Conservation (phyloP, 2,113 vertebrate genomes). For the Oncorhynchus mykiss region DNA sequence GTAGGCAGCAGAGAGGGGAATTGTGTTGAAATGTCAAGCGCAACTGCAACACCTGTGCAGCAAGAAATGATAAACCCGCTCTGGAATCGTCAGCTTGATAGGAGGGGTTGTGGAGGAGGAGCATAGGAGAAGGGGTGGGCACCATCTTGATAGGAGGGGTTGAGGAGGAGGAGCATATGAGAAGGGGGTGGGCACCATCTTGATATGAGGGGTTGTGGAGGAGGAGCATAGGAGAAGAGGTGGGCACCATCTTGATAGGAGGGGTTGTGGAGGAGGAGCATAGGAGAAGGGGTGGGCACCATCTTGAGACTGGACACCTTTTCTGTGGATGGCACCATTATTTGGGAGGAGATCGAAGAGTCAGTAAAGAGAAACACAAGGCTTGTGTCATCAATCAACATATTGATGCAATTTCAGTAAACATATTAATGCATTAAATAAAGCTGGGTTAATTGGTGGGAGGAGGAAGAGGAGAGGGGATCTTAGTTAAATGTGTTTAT, state of each 20-base stretch:
- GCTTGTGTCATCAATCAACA: constrained; percentile 75
- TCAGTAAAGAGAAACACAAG: constrained; percentile 53
- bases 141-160: no score
- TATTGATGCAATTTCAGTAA: constrained; percentile 75
- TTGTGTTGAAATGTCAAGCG: constrained; percentile 56
- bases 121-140: no score
- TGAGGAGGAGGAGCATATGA: no score
- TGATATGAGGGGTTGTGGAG: no score
- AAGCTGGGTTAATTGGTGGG: constrained; percentile 55
- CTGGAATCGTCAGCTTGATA: constrained; percentile 40
- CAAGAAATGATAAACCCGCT: constrained; percentile 30
- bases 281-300: constrained; percentile 17
- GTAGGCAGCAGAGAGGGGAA: constrained; percentile 63
- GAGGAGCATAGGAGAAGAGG: no score
- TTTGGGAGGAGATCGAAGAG: constrained; percentile 70
- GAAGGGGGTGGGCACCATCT: no score
- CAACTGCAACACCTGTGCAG: constrained; percentile 77
- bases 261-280: no score
- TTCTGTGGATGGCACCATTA: constrained; percentile 71
- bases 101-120: no score
- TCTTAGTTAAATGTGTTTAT: constrained; percentile 47
- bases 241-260: no score
- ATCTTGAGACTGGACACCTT: constrained; percentile 78
- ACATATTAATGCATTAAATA: constrained; percentile 45
- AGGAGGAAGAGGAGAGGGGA: constrained; percentile 47